Evolutionary conservation across 2,113 vertebrate genomes (phyloP).

Genomic region (Corydoras sp.): DNA sequence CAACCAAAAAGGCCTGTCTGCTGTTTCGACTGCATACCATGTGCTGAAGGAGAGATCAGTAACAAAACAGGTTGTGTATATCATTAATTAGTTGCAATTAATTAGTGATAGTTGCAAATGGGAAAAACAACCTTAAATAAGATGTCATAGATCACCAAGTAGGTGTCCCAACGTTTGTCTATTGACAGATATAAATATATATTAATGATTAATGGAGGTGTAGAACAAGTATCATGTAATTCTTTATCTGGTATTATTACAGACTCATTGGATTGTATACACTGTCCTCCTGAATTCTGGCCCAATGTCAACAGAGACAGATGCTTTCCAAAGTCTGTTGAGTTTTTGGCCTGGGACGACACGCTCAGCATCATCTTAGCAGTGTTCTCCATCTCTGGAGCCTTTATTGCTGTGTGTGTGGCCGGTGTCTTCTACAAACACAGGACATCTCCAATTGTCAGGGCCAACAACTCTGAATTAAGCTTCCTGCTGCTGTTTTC

Average conservation of each 20-base stretch:
- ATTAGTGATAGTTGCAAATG: background rate
- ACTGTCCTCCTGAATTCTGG: constrained; percentile 56
- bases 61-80: constrained; percentile 56
- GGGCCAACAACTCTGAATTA: constrained; percentile 62
- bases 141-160: too few species aligned
- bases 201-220: background rate
- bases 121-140: background rate
- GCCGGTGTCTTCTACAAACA: constrained; percentile 52
- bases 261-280: constrained; percentile 59
- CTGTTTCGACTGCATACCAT: constrained; percentile 58
- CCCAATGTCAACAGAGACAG: constrained; percentile 48
- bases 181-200: background rate
- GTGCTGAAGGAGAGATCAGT: constrained; percentile 65
- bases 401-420: constrained; percentile 47
- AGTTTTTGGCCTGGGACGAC: constrained; percentile 60
- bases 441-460: constrained; percentile 56
- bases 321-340: constrained; percentile 56
- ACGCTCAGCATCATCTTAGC: constrained; percentile 53
- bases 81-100: background rate
- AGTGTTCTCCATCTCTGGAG: constrained; percentile 51
- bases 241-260: background rate
- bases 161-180: too few species aligned
- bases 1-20: constrained; percentile 58
- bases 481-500: constrained; percentile 61
- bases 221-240: background rate